phyloP scores from a whole-genome alignment of 2,888 invertebrate genomes.

The Rambutsinella grinnellia region DNA sequence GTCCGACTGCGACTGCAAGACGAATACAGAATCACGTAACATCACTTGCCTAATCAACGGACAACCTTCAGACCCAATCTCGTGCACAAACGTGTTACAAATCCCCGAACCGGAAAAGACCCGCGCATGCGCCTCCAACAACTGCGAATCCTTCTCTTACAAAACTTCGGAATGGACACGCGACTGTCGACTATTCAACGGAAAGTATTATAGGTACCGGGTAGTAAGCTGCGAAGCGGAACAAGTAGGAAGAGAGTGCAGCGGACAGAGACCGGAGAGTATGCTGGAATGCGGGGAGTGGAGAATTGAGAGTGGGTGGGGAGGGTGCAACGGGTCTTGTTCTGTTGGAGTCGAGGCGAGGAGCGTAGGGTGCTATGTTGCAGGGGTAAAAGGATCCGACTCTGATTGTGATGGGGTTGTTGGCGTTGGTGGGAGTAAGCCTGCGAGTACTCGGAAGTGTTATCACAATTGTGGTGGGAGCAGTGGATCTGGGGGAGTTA shows the following conservation, averaged over 20 bases:
- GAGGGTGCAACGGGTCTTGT: constrained; percentile 16
- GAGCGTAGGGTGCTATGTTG: constrained; percentile 2
- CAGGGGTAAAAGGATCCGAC: not conserved
- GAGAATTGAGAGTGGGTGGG: constrained; percentile 15
- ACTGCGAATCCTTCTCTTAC: not conserved
- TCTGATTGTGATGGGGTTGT: not conserved
- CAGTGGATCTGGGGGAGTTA: not conserved
- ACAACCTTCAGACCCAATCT: too few species aligned
- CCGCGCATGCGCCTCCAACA: not conserved
- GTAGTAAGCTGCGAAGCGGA: not conserved
- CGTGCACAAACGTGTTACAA: too few species aligned
- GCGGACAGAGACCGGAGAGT: not conserved
- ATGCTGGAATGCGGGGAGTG: constrained; percentile 22
- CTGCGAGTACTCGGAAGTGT: not conserved
- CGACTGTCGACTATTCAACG: constrained; percentile 16
- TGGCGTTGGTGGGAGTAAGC: constrained; percentile 1
- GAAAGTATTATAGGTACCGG: constrained; percentile 10
- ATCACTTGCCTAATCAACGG: constrained; percentile 12
- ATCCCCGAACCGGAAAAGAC: not conserved
- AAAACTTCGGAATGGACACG: not conserved
- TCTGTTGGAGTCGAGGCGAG: constrained; percentile 17
- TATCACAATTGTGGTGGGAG: constrained; percentile 2
- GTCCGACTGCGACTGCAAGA: constrained; percentile 26
- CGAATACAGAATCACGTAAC: constrained; percentile 2
- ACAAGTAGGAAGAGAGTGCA: too few species aligned